Evolutionary conservation across 1,140 invertebrate genomes (phyloP).

Genomic region (Temnothorax nylanderi): DNA sequence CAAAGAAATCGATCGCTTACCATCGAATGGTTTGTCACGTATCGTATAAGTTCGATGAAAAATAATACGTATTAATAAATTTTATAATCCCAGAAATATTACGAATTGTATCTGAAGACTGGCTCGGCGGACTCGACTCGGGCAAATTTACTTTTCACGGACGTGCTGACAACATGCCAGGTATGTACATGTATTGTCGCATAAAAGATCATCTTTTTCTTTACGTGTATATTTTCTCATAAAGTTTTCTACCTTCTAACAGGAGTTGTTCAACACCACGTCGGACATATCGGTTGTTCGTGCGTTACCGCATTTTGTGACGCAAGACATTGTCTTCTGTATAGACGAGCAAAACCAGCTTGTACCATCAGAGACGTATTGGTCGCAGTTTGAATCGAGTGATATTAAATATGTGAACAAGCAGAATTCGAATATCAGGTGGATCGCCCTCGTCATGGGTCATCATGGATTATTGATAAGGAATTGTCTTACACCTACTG

Average conservation of each 20-base stretch:
- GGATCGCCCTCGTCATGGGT: conserved; percentile 83
- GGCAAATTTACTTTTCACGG: neutral
- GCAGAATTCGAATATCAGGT: conserved; percentile 80
- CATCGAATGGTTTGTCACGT: neutral
- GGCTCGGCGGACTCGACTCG: neutral
- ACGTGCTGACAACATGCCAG: conserved; percentile 46
- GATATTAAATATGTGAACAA: conserved; percentile 81
- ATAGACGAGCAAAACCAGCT: conserved; percentile 82
- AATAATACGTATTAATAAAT: neutral
- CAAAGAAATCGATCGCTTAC: neutral
- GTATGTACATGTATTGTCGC: neutral
- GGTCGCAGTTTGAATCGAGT: conserved; percentile 77
- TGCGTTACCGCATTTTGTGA: conserved; percentile 87
- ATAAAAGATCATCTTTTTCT: conserved; percentile 5
- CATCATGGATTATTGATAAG: conserved; percentile 82
- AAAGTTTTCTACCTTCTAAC: neutral
- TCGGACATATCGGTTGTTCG: conserved; percentile 82
- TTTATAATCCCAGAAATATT: conserved; percentile 11
- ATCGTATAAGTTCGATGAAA: neutral
- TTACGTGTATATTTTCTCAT: conserved; percentile 5
- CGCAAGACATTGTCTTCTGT: conserved; percentile 86
- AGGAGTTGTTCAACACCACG: conserved; percentile 61
- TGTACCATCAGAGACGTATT: conserved; percentile 74
- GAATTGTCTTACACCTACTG: conserved; percentile 79
- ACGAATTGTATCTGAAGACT: neutral